phyloP scores from a whole-genome alignment of 2,113 vertebrate genomes.

The Nibea albiflora region DNA sequence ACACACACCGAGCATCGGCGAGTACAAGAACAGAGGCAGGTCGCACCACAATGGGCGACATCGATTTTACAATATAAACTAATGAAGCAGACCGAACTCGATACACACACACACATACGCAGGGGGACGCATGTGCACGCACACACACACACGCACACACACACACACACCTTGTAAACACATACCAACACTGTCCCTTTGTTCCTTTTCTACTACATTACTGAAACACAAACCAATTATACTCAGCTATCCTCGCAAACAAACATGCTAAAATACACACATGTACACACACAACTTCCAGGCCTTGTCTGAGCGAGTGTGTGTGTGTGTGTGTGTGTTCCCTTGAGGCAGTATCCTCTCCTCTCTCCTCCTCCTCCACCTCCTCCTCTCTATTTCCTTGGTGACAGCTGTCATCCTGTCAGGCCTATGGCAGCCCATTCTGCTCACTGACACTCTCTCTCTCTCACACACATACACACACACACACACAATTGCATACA shows the following conservation, averaged over 20 bases:
- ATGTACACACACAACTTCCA: slow-evolving; percentile 17
- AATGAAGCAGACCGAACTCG: slow-evolving; percentile 74
- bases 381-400: slow-evolving; percentile 69
- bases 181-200: slow-evolving; percentile 53
- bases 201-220: slow-evolving; percentile 65
- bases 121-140: slow-evolving; percentile 11
- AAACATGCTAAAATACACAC: slow-evolving; percentile 20
- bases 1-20: background rate
- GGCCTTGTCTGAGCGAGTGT: slow-evolving; percentile 45
- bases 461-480: background rate
- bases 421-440: slow-evolving; percentile 73
- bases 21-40: slow-evolving; percentile 56
- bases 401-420: slow-evolving; percentile 83
- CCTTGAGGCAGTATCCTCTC: slow-evolving; percentile 71
- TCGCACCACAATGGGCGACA: slow-evolving; percentile 67
- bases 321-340: slow-evolving; percentile 66
- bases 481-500: slow-evolving; percentile 36
- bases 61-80: slow-evolving; percentile 81
- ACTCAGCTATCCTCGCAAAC: slow-evolving; percentile 38
- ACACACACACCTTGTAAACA: slow-evolving; percentile 58
- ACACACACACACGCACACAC: slow-evolving; percentile 41
- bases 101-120: slow-evolving; percentile 50
- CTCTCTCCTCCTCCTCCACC: slow-evolving; percentile 64
- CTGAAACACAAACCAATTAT: slow-evolving; percentile 74
- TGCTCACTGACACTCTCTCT: slow-evolving; percentile 58